Percentiles rank a stretch among this genome's conserved stretches.
Conservation (phyloP, 2,113 vertebrate species). For the Cettia cetti region DNA sequence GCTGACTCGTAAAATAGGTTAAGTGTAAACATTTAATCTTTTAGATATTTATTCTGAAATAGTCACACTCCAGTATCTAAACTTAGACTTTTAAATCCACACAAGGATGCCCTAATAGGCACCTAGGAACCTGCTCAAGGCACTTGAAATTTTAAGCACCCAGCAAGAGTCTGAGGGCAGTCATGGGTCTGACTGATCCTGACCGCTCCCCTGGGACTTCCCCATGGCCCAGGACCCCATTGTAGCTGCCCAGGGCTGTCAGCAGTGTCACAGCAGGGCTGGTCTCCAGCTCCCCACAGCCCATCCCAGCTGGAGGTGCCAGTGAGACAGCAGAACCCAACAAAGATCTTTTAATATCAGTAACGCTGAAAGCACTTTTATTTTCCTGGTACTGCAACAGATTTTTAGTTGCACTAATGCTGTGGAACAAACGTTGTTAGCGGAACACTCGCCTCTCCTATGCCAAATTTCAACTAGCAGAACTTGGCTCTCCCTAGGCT, state of each 20-base stretch:
- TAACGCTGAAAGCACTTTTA: neutral
- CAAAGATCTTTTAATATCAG: neutral
- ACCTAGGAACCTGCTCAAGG: neutral
- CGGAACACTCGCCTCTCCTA: neutral
- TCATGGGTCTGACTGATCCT: neutral
- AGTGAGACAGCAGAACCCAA: neutral
- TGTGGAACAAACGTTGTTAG: neutral
- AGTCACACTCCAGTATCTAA: neutral
- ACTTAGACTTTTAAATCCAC: neutral
- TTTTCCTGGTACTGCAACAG: neutral
- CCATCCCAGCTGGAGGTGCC: neutral
- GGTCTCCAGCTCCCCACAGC: neutral
- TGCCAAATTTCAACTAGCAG: neutral
- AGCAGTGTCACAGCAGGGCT: neutral
- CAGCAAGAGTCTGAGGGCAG: neutral
- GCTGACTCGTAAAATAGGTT: neutral
- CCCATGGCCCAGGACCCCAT: neutral
- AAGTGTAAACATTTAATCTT: neutral
- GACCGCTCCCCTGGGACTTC: neutral
- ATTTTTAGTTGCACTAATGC: neutral
- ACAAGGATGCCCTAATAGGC: neutral
- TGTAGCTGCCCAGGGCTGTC: neutral
- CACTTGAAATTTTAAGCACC: neutral
- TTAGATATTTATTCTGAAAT: neutral
- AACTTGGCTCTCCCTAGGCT: neutral